Evolutionary conservation across 2,113 vertebrate species (phyloP), one percentile per base, ranked within the genome.

Genomic region (Rousettus leschenaultii): DNA sequence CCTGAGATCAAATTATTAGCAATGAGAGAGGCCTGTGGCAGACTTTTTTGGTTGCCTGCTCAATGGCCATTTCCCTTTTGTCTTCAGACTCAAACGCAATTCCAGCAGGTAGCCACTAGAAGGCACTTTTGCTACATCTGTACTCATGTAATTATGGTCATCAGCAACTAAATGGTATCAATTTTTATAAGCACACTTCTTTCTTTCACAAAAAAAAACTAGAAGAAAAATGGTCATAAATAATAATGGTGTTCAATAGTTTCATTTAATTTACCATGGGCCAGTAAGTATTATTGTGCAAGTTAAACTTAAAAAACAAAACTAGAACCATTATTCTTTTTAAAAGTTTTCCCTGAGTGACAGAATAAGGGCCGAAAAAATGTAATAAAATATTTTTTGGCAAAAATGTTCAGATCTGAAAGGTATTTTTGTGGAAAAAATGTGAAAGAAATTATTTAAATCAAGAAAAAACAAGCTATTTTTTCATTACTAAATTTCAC

Each of bases 51-150:
- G 55, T 51, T 66, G 51, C 35, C 59, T 65, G 18, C 9, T 74
- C 22, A 48, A 43, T 22, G 30, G 38, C 74, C 59, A 66, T 48
- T 92, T 86, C 30, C 48, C 59, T 45, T 61, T 77, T 86, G 66
- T 63, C 6, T 35, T 65, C 84, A 91, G 59, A 89, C 30, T 79
- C n/a, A 85, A 10, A 19, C 78, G 79, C 85, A 95, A 86, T 92
- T 95, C 51, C 51, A 85, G 0, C 7, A 85, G 26, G 6, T 30
- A 80, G 65, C 92, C 94, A 97, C 92, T 92, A 92, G 73, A 59
- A 45, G 78, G 88, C 84, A 86, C 24, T 84, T 92, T 38, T 94
- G 92, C 43, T 68, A 94, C 84, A 94, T 92, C 7, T 78, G 71
- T 59, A 40, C 40, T 57, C 8, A 30, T 71, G 43, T 65, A 88